These are phyloP conservation scores for Eilema depressum DNA, from an alignment of 2,888 invertebrate species.

Conservation along the genomic window DNA sequence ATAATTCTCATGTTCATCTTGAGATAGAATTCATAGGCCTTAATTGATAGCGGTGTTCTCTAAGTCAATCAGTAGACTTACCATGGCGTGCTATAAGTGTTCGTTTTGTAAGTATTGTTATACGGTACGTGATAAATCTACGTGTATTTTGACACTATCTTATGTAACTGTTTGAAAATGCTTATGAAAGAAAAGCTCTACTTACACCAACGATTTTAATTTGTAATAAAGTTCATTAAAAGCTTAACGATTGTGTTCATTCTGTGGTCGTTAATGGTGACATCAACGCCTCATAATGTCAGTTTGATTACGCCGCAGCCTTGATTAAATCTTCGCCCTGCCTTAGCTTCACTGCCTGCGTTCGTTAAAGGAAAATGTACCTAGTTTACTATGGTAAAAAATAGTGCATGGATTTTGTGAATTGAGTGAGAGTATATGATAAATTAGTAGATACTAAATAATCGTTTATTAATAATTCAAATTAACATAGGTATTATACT, in stretches of 20 bases:
- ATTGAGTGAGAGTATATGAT: constrained; percentile 2
- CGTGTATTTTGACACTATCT: no score
- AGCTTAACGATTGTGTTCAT: constrained; percentile 54
- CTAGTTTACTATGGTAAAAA: not conserved
- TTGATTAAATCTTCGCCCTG: constrained; percentile 59
- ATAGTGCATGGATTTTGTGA: not conserved
- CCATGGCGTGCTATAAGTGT: no score
- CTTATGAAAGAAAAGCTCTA: not conserved
- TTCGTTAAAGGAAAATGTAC: constrained; percentile 26
- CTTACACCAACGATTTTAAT: constrained; percentile 4
- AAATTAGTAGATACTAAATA: constrained; percentile 9
- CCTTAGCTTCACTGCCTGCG: constrained; percentile 24
- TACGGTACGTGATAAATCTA: no score
- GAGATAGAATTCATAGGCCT: not conserved
- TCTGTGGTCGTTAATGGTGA: constrained; percentile 50
- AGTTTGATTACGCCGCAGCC: constrained; percentile 54
- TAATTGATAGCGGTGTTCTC: not conserved
- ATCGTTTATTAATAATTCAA: not conserved
- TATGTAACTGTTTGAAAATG: no score
- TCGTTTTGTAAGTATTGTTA: no score
- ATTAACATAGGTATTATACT: no score
- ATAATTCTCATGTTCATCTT: not conserved
- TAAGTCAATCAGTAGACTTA: not conserved
- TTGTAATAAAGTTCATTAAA: constrained; percentile 22
- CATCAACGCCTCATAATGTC: constrained; percentile 59